Percentiles rank a stretch among this genome's conserved stretches.
Evolutionary conservation across 1,140 invertebrate species (phyloP).

Genomic region (Stegodyphus dumicola): DNA sequence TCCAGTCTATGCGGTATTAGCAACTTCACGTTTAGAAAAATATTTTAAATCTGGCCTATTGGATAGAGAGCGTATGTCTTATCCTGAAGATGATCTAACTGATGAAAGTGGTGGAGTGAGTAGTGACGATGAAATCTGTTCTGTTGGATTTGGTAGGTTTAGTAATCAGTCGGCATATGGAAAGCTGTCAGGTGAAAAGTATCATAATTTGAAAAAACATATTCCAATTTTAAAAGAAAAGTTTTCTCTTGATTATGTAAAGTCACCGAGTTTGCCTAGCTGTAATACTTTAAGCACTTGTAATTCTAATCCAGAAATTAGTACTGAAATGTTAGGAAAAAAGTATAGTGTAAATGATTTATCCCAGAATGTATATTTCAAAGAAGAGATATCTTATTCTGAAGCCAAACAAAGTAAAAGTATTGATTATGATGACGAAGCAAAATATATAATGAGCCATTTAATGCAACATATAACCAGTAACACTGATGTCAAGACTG

Average conservation of each 20-base stretch:
- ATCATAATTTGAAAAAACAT: background rate
- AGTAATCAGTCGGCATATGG: background rate
- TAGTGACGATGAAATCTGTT: constrained; percentile 57
- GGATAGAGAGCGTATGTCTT: constrained; percentile 74
- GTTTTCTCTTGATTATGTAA: background rate
- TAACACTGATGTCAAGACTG: constrained; percentile 25
- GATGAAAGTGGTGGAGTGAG: constrained; percentile 86
- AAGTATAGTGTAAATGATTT: background rate
- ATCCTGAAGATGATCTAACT: constrained; percentile 66
- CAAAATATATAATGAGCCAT: constrained; percentile 62
- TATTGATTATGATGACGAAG: constrained; percentile 62
- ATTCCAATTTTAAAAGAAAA: background rate
- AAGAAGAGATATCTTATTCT: background rate
- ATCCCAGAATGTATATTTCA: background rate
- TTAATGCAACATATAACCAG: constrained; percentile 62
- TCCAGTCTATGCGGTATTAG: constrained; percentile 68
- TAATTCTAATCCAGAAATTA: background rate
- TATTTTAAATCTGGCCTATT: constrained; percentile 89
- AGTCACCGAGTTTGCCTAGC: background rate
- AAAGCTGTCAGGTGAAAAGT: background rate
- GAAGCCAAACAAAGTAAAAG: constrained; percentile 18
- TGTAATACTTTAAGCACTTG: background rate
- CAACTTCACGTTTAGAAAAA: constrained; percentile 87
- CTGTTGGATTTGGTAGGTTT: background rate
- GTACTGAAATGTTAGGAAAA: background rate